Evolutionary conservation across 2,888 invertebrate species (phyloP).

Genomic region (Oithona nana): DNA sequence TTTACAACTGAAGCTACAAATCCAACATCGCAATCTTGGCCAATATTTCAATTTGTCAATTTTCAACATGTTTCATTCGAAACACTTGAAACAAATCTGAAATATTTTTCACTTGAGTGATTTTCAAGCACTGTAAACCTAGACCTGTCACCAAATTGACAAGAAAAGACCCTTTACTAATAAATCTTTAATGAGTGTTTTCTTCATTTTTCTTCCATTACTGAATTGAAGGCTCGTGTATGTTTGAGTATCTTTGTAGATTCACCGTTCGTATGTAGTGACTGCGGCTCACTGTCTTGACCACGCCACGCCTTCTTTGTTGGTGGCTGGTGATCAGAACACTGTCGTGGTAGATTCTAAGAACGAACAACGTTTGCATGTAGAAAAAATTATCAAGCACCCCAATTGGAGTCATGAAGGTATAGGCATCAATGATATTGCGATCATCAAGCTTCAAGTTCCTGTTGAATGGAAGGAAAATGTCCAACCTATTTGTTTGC

Average conservation of each 20-base stretch:
- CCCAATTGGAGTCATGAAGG: not conserved
- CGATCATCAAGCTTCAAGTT: conserved; percentile 17
- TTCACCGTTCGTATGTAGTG: not conserved
- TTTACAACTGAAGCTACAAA: too few species aligned
- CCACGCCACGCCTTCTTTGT: not conserved
- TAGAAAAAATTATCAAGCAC: not conserved
- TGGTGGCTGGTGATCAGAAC: conserved; percentile 6
- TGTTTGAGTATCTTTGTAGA: too few species aligned
- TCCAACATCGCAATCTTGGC: too few species aligned
- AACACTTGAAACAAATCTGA: too few species aligned
- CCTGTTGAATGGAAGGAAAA: conserved; percentile 15
- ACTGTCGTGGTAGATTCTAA: not conserved
- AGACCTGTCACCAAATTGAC: too few species aligned
- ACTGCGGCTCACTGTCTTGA: conserved; percentile 14
- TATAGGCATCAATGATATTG: conserved; percentile 20
- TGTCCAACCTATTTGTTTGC: conserved; percentile 20
- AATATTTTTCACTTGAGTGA: too few species aligned
- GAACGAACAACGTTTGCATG: not conserved
- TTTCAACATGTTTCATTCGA: too few species aligned
- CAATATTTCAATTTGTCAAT: too few species aligned
- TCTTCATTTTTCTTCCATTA: too few species aligned
- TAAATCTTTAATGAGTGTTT: too few species aligned
- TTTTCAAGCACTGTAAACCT: too few species aligned
- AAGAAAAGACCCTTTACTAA: not conserved
- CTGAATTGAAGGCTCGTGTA: too few species aligned